These are phyloP conservation scores for Crypturellus tataupa DNA, from an alignment of 2,797 vertebrate species.

Conservation along the genomic window DNA sequence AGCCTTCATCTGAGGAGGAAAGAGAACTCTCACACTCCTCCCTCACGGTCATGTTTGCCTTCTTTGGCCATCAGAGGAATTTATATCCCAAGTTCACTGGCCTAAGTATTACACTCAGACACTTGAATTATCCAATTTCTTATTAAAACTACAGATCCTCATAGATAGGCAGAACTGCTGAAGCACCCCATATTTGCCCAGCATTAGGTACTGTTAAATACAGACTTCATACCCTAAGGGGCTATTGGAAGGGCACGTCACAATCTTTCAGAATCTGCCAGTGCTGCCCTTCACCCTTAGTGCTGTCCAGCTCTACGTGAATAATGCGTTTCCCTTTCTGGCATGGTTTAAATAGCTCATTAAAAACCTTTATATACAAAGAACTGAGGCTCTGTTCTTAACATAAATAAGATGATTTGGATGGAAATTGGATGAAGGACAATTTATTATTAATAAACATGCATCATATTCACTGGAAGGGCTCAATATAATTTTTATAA, in stretches of 20 bases:
- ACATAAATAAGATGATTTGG: neutral
- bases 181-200: constrained; percentile 33
- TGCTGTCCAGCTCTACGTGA: neutral
- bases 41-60: neutral
- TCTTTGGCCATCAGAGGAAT: neutral
- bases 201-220: neutral
- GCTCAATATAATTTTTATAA: neutral
- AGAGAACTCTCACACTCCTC: too few relatives aligned
- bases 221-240: neutral
- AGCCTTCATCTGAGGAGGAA: neutral
- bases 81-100: neutral
- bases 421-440: constrained; percentile 46
- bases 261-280: neutral
- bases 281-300: neutral
- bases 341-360: neutral
- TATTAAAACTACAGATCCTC: neutral
- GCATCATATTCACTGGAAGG: neutral
- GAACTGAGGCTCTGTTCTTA: constrained; percentile 33
- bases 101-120: neutral
- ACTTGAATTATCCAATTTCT: neutral
- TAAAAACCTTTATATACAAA: constrained; percentile 38
- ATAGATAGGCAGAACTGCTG: neutral
- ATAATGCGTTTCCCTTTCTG: neutral
- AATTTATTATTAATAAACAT: constrained; percentile 43
- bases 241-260: neutral